Conservation (phyloP, 1,140 invertebrate genomes). For the Sminthurinus signatus region DNA sequence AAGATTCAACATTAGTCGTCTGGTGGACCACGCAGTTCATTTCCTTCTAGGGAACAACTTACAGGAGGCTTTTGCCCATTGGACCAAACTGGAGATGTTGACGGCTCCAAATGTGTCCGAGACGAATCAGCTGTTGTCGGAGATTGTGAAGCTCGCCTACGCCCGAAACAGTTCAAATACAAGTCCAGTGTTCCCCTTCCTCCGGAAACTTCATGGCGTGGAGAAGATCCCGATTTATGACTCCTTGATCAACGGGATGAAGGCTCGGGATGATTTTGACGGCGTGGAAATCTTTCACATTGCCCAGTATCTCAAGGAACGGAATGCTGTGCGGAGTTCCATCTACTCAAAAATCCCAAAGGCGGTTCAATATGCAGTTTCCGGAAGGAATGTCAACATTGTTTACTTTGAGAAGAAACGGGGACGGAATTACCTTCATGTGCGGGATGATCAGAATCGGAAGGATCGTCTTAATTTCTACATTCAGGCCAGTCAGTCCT, state of each 20-base stretch:
- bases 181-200: conserved; percentile 3
- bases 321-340: background rate
- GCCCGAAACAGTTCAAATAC: conserved; percentile 8
- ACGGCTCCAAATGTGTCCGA: background rate
- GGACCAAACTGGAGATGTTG: background rate
- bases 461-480: conserved; percentile 5
- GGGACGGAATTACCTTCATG: conserved; percentile 2
- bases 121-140: background rate
- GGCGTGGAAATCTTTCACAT: conserved; percentile 8
- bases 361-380: conserved; percentile 6
- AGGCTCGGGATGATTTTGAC: conserved; percentile 5
- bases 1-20: conserved; percentile 2
- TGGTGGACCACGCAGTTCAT: conserved; percentile 7
- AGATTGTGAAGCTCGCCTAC: background rate
- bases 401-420: background rate
- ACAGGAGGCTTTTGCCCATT: background rate
- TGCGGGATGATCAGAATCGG: conserved; percentile 13
- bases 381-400: conserved; percentile 8
- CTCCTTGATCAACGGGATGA: conserved; percentile 10
- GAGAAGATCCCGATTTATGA: conserved; percentile 6
- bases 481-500: conserved; percentile 2
- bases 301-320: conserved; percentile 12
- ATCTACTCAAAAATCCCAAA: conserved; percentile 13
- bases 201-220: background rate
- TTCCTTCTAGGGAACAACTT: background rate